Percentiles rank a stretch among this genome's conserved stretches.
These are phyloP conservation scores for Enteromius unitaeniatus DNA, from an alignment of 2,797 vertebrate genomes.

Conservation along the genomic window DNA sequence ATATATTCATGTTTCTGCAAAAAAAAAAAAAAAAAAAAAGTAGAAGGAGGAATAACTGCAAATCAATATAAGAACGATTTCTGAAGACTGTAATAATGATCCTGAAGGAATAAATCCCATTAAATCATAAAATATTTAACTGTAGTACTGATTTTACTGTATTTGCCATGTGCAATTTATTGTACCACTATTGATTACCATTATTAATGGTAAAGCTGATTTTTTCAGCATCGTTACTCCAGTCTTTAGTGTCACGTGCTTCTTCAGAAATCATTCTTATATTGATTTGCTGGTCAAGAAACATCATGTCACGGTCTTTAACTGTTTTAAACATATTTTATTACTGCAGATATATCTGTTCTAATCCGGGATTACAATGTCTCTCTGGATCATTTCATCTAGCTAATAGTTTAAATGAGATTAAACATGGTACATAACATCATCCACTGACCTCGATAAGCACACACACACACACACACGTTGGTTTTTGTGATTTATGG, in stretches of 20 bases:
- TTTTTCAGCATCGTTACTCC: background rate
- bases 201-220: background rate
- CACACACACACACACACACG: background rate
- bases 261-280: background rate
- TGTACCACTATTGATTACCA: background rate
- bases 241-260: background rate
- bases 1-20: background rate
- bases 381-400: background rate
- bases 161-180: background rate
- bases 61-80: background rate
- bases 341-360: background rate
- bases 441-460: background rate
- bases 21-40: too few species aligned
- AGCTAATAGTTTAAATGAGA: conserved; percentile 28
- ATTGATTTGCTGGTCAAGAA: background rate
- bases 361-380: conserved; percentile 24
- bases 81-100: background rate
- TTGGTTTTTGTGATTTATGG: too few species aligned
- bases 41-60: too few species aligned
- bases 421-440: conserved; percentile 16
- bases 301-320: background rate
- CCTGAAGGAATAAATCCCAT: background rate
- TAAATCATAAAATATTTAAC: background rate
- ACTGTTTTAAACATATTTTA: background rate
- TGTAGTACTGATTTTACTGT: background rate